phyloP scores from a whole-genome alignment of 2,113 vertebrate species.

The Pedetes capensis region DNA sequence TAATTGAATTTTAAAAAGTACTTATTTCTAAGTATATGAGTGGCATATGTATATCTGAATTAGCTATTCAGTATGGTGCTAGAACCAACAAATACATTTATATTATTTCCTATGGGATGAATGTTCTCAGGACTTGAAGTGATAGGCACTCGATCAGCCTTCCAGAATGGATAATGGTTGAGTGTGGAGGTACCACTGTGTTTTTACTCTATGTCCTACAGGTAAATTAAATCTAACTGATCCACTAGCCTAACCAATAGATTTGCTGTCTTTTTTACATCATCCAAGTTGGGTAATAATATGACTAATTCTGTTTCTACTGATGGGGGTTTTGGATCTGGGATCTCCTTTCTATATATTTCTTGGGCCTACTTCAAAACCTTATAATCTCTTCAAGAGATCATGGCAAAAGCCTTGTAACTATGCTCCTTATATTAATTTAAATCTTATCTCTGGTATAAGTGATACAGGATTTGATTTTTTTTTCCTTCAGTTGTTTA shows the following conservation, averaged over 20 bases:
- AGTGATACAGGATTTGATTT: not conserved
- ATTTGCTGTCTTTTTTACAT: not conserved
- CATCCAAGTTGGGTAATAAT: not conserved
- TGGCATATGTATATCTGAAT: too few relatives aligned
- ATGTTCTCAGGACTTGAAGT: too few relatives aligned
- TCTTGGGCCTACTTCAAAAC: not conserved
- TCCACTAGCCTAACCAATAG: not conserved
- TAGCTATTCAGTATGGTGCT: too few relatives aligned
- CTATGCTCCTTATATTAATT: not conserved
- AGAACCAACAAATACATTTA: too few relatives aligned
- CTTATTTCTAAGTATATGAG: too few relatives aligned
- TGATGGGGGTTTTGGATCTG: not conserved
- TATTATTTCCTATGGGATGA: too few relatives aligned
- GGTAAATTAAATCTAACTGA: not conserved
- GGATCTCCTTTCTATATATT: not conserved
- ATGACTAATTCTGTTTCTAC: not conserved
- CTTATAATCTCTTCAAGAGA: not conserved
- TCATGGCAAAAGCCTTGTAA: not conserved
- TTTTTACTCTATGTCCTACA: not conserved
- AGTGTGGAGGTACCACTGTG: too few relatives aligned
- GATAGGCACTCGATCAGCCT: too few relatives aligned
- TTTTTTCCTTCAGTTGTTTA: conserved; percentile 31
- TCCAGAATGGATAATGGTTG: too few relatives aligned
- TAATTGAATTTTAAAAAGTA: too few relatives aligned
- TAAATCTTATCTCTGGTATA: not conserved